These are phyloP conservation scores for Falco concolor DNA, from an alignment of 2,797 vertebrate genomes.

Conservation along the genomic window DNA sequence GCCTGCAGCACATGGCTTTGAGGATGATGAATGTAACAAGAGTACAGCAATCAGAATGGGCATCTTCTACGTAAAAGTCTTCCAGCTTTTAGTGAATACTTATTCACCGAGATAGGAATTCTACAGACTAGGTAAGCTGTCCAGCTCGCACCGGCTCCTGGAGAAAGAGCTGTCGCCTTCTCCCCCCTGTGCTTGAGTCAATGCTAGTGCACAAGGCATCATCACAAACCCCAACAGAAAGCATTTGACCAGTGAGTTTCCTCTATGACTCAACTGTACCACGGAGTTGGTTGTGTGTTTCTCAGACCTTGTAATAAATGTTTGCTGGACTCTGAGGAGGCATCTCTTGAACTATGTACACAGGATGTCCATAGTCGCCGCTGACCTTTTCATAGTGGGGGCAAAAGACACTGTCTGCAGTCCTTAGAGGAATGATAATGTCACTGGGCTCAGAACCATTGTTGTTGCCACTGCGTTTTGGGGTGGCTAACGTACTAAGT, in stretches of 20 bases:
- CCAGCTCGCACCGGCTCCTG: slow-evolving; percentile 67
- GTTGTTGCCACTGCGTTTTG: slow-evolving; percentile 92
- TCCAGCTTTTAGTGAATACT: slow-evolving; percentile 71
- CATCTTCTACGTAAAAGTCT: slow-evolving; percentile 72
- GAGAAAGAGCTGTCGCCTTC: slow-evolving; percentile 61
- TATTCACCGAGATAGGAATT: slow-evolving; percentile 67
- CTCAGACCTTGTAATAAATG: slow-evolving; percentile 99
- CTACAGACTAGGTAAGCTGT: slow-evolving; percentile 77
- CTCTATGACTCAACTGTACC: slow-evolving; percentile 69
- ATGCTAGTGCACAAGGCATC: slow-evolving; percentile 71
- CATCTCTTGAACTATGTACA: slow-evolving; percentile 99
- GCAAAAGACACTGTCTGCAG: slow-evolving; percentile 98
- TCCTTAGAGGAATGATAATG: slow-evolving; percentile 99
- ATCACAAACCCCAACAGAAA: slow-evolving; percentile 73
- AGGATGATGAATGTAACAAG: slow-evolving; percentile 67
- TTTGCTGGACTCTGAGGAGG: slow-evolving; percentile 97
- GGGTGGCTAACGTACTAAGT: slow-evolving; percentile 96
- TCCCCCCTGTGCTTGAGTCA: slow-evolving; percentile 68
- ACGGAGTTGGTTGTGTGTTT: slow-evolving; percentile 37
- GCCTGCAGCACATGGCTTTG: slow-evolving; percentile 72
- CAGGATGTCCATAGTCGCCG: slow-evolving; percentile 97
- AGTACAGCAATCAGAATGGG: slow-evolving; percentile 69
- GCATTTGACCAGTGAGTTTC: slow-evolving; percentile 75
- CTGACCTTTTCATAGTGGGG: slow-evolving; percentile 99
- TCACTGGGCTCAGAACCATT: slow-evolving; percentile 98